Evolutionary conservation across 2,888 invertebrate species (phyloP).

Genomic region (Phaonia tiefii): DNA sequence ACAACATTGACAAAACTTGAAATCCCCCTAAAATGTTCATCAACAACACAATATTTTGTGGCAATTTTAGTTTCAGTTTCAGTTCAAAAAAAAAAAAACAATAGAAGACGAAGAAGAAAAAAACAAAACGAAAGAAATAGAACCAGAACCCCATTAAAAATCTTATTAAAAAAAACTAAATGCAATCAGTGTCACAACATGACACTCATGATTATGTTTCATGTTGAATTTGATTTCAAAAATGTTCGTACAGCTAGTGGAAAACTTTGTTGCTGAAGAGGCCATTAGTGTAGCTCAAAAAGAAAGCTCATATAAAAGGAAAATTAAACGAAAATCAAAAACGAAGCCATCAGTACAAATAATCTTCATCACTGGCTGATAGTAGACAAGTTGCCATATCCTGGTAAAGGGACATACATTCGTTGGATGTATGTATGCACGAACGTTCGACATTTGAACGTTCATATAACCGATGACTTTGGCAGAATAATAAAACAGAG

Average conservation of each 20-base stretch:
- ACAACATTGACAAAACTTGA: no score
- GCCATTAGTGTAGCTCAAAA: not conserved
- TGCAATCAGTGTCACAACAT: conserved; percentile 20
- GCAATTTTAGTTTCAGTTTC: not conserved
- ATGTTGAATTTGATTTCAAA: not conserved
- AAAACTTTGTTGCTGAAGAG: conserved; percentile 7
- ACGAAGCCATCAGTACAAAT: conserved; percentile 15
- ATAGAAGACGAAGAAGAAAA: not conserved
- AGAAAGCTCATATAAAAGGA: no score
- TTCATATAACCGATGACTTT: no score
- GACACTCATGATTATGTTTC: conserved; percentile 10
- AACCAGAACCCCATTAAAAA: conserved; percentile 9
- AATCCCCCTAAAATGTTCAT: not conserved
- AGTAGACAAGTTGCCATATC: conserved; percentile 7
- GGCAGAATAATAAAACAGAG: no score
- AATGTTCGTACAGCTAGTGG: not conserved
- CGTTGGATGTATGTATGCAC: no score
- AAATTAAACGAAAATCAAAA: no score
- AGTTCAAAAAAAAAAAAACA: no score
- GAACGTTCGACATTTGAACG: no score
- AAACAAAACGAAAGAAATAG: not conserved
- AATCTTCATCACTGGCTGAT: conserved; percentile 25
- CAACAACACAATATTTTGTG: not conserved
- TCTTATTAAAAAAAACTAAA: conserved; percentile 12
- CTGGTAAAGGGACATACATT: no score